Conservation (phyloP, 2,888 invertebrate species). For the Diaphora mendica region DNA sequence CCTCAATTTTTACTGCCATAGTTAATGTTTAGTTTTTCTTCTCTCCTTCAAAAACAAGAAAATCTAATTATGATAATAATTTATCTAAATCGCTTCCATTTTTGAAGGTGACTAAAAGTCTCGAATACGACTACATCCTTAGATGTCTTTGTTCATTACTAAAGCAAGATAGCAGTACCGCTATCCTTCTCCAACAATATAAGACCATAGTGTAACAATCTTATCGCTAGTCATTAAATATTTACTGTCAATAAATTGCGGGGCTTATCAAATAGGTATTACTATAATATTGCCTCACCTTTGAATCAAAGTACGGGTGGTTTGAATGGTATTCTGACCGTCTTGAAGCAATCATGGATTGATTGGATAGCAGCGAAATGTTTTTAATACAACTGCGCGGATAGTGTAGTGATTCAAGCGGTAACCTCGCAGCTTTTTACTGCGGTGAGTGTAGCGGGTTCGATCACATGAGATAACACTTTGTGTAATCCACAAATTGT, state of each 20-base stretch:
- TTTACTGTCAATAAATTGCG: slow-evolving; percentile 16
- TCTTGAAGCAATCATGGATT: neutral
- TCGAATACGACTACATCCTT: neutral
- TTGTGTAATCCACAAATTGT: neutral
- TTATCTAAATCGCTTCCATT: no score
- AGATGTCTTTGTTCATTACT: neutral
- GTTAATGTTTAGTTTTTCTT: no score
- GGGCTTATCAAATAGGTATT: slow-evolving; percentile 3
- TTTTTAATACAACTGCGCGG: neutral
- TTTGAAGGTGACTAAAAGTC: neutral
- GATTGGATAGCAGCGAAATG: neutral
- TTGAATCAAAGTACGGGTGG: neutral
- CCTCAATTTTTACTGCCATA: no score
- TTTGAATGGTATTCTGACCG: neutral
- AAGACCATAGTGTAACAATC: slow-evolving; percentile 13
- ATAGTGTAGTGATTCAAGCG: no score
- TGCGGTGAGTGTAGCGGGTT: no score
- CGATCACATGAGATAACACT: no score
- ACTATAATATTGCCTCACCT: slow-evolving; percentile 5
- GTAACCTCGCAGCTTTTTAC: no score
- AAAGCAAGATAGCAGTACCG: slow-evolving; percentile 10
- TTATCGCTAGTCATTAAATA: slow-evolving; percentile 17
- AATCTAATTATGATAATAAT: no score
- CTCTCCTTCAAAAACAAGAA: no score
- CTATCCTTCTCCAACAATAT: slow-evolving; percentile 6